A percentile compares a stretch with the other conserved stretches of the same genome.
These are phyloP conservation scores for Orchesellides sinensis DNA, from an alignment of 2,888 invertebrate species.

Conservation along the genomic window DNA sequence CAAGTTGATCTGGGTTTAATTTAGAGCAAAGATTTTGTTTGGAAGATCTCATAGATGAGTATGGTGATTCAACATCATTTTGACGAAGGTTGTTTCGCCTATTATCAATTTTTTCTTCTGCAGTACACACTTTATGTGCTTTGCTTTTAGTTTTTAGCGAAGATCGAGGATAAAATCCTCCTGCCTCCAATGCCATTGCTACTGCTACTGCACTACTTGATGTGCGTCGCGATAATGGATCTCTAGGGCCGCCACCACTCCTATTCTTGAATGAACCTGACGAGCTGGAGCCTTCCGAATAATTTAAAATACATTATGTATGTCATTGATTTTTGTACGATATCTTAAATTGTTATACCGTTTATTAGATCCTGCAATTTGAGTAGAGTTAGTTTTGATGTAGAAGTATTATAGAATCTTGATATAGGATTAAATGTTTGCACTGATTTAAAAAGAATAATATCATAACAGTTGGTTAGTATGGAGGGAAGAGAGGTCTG, in stretches of 20 bases:
- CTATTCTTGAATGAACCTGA: conserved; percentile 55
- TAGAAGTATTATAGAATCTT: no score
- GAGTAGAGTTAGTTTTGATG: conserved; percentile 5
- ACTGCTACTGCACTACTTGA: conserved; percentile 51
- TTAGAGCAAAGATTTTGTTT: conserved; percentile 36
- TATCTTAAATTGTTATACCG: neutral
- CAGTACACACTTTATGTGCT: conserved; percentile 20
- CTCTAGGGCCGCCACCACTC: conserved; percentile 36
- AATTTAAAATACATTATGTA: conserved; percentile 41
- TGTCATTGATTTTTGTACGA: neutral
- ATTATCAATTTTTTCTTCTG: conserved; percentile 5
- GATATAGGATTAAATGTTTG: neutral
- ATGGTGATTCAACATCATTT: conserved; percentile 14
- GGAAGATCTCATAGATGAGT: conserved; percentile 37
- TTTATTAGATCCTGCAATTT: neutral
- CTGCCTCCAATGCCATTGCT: neutral
- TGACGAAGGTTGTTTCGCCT: conserved; percentile 27
- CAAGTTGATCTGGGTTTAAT: conserved; percentile 7
- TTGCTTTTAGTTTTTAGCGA: conserved; percentile 20
- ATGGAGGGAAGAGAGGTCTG: no score
- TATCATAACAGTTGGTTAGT: neutral
- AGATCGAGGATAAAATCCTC: conserved; percentile 5
- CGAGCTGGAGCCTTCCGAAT: conserved; percentile 67
- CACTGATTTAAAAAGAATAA: conserved; percentile 2
- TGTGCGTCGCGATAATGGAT: conserved; percentile 64